Conservation (phyloP, 2,888 invertebrate genomes). For the Ceramica pisi region DNA sequence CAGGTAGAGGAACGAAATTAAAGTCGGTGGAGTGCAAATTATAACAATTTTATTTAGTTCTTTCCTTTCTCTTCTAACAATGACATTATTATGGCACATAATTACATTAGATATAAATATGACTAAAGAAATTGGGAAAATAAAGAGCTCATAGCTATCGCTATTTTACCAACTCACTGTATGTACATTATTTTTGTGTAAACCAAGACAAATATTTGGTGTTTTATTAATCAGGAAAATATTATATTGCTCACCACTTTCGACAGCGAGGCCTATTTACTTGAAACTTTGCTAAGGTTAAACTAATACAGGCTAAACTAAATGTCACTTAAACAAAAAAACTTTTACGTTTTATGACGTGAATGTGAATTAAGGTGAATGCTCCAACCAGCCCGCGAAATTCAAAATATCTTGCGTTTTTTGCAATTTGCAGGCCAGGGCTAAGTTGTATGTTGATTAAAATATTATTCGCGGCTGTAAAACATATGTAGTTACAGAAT, state of each 20-base stretch:
- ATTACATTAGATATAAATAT: slow-evolving; percentile 56
- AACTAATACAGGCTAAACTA: no score
- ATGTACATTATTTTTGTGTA: slow-evolving; percentile 10
- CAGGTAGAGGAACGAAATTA: slow-evolving; percentile 1
- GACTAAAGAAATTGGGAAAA: slow-evolving; percentile 39
- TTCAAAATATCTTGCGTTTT: no score
- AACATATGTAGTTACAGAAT: no score
- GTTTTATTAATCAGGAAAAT: not conserved
- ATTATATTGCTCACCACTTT: not conserved
- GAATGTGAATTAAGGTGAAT: not conserved
- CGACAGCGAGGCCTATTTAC: not conserved
- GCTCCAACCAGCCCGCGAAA: no score
- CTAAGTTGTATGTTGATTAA: no score
- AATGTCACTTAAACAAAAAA: not conserved
- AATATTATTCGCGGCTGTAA: no score
- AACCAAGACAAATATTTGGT: not conserved
- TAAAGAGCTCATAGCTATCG: not conserved
- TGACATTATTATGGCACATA: slow-evolving; percentile 64
- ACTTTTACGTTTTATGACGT: not conserved
- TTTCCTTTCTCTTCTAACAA: slow-evolving; percentile 5
- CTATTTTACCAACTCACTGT: slow-evolving; percentile 10
- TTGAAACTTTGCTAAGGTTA: not conserved
- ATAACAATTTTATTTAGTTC: slow-evolving; percentile 40
- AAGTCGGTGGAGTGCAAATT: slow-evolving; percentile 11
- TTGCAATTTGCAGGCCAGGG: no score